Evolutionary conservation across 2,888 invertebrate genomes (phyloP).

Genomic region (Atethmia centrago): DNA sequence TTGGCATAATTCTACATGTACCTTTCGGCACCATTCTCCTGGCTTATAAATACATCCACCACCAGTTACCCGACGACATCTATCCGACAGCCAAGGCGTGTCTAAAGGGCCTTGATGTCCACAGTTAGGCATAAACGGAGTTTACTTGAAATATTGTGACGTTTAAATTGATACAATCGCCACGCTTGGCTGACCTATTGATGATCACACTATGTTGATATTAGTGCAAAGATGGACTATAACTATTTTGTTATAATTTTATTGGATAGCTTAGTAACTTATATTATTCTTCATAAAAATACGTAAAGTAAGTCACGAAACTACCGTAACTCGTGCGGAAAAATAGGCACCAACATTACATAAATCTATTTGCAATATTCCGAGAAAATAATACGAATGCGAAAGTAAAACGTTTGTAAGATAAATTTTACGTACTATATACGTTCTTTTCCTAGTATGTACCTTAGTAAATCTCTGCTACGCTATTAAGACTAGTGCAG

Average conservation of each 20-base stretch:
- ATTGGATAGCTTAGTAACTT: background rate
- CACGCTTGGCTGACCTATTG: background rate
- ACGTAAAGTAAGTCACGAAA: background rate
- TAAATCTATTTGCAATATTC: constrained; percentile 27
- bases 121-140: background rate
- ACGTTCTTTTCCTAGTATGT: background rate
- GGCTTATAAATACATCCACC: background rate
- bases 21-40: too few species aligned
- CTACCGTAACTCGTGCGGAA: constrained; percentile 4
- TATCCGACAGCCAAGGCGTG: background rate
- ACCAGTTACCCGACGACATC: background rate
- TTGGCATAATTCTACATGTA: too few species aligned
- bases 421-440: background rate
- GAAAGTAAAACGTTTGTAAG: background rate
- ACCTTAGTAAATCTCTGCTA: background rate
- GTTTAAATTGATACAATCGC: background rate
- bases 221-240: background rate
- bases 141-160: background rate
- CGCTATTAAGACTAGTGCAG: too few species aligned
- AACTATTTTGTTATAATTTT: background rate
- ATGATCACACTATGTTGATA: background rate
- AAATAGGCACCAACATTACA: background rate
- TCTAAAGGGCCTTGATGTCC: background rate
- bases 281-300: background rate
- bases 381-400: background rate